Base-by-base conservation (phyloP, 2,113 vertebrate genomes). In the Isichthys henryi region DNA sequence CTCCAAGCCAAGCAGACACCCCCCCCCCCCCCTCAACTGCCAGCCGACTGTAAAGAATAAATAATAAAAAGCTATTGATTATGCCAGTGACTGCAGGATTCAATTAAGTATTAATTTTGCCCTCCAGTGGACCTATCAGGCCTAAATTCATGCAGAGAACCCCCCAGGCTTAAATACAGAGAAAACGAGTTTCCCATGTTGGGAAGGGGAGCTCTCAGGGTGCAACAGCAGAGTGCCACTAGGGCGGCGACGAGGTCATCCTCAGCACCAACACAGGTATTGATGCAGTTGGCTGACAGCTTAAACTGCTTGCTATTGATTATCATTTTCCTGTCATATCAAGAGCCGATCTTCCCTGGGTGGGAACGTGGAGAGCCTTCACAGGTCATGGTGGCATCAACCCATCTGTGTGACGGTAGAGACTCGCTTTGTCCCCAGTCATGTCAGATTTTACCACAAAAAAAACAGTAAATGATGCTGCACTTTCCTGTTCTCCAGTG, bases 41-140 rank as follows among this genome's bases (percentile, higher is more conserved):
- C 98, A 98, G 98, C 97, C 97, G 97, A 99, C 98, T 99, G 98
- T 99, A 99, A 98, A 99, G 98, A 98, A 99, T 99, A 99, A 99
- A 99, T 99, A 99, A 99, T 99, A 99, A 98, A 99, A 99, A 98
- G 98, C 96, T 99, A 99, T 99, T 99, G 98, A 99, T 99, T 99
- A 99, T 99, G 99, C 98, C 99, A 98, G 99, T 99, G 98, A 99
- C 98, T 99, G 97, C 97, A 97, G 98, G 98, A 99, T 99, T 99
- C 98, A 99, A 99, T 99, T 99, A 99, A 98, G 98, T 99, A 99
- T 99, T 99, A 99, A 99, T 99, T 99, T 99, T 99, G 98, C 98
- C 98, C 98, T 99, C 98, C 98, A 99, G 97, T 99, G 98, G 98
- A 98, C 98, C 98, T 99, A 98, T 98, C 97, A 98, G 97, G 93